These are phyloP conservation scores for Betta splendens DNA, from an alignment of 2,797 vertebrate genomes.

Conservation along the genomic window DNA sequence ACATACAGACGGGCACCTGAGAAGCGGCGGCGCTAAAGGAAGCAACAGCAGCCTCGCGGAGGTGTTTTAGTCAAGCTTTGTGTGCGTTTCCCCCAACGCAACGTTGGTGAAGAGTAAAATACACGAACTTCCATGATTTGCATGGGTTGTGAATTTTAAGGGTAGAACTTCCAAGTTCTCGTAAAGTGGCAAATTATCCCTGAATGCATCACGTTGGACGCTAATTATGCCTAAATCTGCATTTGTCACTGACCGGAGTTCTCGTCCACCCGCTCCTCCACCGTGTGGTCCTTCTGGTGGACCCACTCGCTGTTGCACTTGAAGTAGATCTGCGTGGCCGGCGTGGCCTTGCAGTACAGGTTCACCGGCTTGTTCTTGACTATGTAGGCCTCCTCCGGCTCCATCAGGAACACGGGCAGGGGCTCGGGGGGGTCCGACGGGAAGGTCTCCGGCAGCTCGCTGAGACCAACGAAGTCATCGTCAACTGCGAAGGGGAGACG, in stretches of 20 bases:
- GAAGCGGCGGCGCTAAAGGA: constrained; percentile 5
- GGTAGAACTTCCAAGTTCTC: no score
- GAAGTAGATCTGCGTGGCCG: constrained; percentile 98
- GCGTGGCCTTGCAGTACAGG: constrained; percentile 96
- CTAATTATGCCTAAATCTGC: background rate
- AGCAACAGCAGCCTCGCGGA: background rate
- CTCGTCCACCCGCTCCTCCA: constrained; percentile 95
- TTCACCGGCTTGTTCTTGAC: constrained; percentile 99
- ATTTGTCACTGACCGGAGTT: constrained; percentile 88
- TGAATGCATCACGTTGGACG: background rate
- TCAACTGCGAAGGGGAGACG: constrained; percentile 78
- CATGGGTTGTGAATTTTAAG: no score
- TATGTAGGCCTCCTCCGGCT: constrained; percentile 97
- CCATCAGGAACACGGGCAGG: constrained; percentile 93
- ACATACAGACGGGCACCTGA: no score
- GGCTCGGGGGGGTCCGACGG: constrained; percentile 97
- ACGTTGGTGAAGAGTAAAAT: no score
- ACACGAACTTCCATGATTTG: no score
- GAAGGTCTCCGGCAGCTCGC: constrained; percentile 95
- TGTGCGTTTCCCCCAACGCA: no score
- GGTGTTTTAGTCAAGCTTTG: background rate
- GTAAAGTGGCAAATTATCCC: no score
- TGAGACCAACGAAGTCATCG: constrained; percentile 94
- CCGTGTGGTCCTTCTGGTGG: constrained; percentile 97
- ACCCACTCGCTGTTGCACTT: constrained; percentile 99